A percentile compares a stretch with the other conserved stretches of the same genome.
Evolutionary conservation across 2,888 invertebrate genomes (phyloP).

Genomic region (Marronus borbonicus): DNA sequence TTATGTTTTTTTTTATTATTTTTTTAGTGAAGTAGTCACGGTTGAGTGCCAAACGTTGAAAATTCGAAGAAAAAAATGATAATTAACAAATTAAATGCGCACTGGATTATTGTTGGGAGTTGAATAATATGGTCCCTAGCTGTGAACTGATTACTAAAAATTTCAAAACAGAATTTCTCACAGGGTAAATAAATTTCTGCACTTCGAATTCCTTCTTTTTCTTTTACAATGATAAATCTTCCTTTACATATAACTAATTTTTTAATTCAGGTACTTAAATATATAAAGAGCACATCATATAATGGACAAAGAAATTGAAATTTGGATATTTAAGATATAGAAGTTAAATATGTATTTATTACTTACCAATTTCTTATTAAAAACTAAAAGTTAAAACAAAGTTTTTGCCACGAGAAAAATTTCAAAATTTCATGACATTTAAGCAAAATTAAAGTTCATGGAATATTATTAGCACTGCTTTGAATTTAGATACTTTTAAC

Average conservation of each 20-base stretch:
- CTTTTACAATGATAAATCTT: background rate
- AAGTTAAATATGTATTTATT: conserved; percentile 9
- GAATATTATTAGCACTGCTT: conserved; percentile 6
- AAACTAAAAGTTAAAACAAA: background rate
- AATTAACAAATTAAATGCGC: background rate
- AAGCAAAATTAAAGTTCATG: background rate
- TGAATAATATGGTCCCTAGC: background rate
- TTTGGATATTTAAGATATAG: conserved; percentile 18
- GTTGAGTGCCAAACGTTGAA: background rate
- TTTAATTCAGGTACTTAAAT: background rate
- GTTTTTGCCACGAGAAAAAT: background rate
- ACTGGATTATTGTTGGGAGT: too few relatives aligned
- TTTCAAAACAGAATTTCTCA: background rate
- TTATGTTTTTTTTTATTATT: background rate
- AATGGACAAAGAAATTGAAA: conserved; percentile 10
- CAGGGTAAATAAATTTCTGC: too few relatives aligned
- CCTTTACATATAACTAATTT: background rate
- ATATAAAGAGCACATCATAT: too few relatives aligned
- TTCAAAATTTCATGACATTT: conserved; percentile 6
- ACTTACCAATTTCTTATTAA: background rate
- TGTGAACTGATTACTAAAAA: background rate
- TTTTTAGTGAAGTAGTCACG: background rate
- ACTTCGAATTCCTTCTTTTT: too few relatives aligned
- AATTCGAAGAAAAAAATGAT: background rate
- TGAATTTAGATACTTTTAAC: conserved; percentile 37